These are phyloP conservation scores for Phoebastria nigripes DNA, from an alignment of 2,797 vertebrate species.

Conservation along the genomic window DNA sequence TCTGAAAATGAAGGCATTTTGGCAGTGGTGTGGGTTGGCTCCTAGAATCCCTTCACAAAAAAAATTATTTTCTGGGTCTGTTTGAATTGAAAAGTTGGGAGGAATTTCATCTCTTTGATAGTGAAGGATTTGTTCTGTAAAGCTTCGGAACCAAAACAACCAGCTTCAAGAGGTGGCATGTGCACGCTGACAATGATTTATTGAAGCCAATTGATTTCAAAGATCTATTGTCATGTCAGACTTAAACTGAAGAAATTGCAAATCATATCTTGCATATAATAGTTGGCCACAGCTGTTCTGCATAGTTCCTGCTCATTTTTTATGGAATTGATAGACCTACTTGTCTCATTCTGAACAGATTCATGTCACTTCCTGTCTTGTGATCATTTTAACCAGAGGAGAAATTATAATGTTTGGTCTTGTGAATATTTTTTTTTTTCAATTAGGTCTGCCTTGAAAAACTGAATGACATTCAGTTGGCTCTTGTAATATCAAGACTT, in stretches of 20 bases:
- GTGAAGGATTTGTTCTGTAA: not conserved
- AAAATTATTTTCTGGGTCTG: not conserved
- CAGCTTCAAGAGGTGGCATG: not conserved
- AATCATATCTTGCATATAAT: not conserved
- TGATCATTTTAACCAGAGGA: not conserved
- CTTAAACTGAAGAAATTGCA: not conserved
- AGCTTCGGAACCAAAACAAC: not conserved
- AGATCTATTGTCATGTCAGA: not conserved
- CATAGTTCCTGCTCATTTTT: not conserved
- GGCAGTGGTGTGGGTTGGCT: not conserved
- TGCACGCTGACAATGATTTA: not conserved
- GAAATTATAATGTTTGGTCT: not conserved
- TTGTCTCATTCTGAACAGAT: not conserved
- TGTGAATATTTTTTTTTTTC: constrained; percentile 1
- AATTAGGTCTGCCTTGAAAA: constrained; percentile 93
- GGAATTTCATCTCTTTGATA: not conserved
- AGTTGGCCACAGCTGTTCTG: not conserved
- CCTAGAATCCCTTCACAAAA: not conserved
- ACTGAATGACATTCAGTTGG: constrained; percentile 93
- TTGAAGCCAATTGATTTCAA: not conserved
- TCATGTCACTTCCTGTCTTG: not conserved
- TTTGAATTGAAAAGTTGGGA: not conserved
- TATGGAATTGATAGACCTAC: not conserved
- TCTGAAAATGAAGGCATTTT: not conserved
- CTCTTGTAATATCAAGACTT: constrained; percentile 92